phyloP scores from a whole-genome alignment of 35 echinoderm and acorn worm species.

The Apostichopus californicus region DNA sequence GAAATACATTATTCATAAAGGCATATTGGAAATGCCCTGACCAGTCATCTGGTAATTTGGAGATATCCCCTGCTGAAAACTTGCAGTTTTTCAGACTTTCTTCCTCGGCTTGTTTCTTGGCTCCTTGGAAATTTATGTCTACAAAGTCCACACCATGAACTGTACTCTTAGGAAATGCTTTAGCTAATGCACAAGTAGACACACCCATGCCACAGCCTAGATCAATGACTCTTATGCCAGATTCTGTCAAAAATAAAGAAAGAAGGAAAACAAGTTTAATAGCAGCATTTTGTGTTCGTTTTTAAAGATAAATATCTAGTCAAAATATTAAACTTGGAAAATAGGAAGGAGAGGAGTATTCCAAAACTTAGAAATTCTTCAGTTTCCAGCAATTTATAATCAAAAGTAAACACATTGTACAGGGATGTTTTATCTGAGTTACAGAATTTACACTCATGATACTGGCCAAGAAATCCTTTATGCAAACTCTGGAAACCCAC shows the following conservation, averaged over 20 bases:
- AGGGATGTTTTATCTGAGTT: too few relatives aligned
- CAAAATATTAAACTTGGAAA: too few relatives aligned
- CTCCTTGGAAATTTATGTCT: neutral
- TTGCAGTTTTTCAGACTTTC: slow-evolving; percentile 55
- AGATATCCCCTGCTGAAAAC: slow-evolving; percentile 51
- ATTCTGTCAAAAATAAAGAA: neutral
- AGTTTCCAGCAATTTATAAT: too few relatives aligned
- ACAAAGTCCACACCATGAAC: neutral
- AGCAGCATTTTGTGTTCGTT: too few relatives aligned
- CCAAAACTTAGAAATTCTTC: too few relatives aligned
- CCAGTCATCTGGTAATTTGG: slow-evolving; percentile 14
- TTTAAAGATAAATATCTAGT: too few relatives aligned
- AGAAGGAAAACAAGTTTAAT: neutral
- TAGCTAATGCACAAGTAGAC: neutral
- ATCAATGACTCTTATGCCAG: neutral
- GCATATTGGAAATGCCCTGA: neutral
- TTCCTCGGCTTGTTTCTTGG: neutral
- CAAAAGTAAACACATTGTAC: too few relatives aligned
- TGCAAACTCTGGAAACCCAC: too few relatives aligned
- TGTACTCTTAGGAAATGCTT: neutral
- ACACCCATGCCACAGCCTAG: neutral
- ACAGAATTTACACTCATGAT: too few relatives aligned
- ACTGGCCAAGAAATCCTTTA: too few relatives aligned
- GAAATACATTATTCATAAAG: neutral
- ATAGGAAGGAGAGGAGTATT: too few relatives aligned